Conservation (phyloP, 2,888 invertebrate genomes). For the Salpingus planirostris region DNA sequence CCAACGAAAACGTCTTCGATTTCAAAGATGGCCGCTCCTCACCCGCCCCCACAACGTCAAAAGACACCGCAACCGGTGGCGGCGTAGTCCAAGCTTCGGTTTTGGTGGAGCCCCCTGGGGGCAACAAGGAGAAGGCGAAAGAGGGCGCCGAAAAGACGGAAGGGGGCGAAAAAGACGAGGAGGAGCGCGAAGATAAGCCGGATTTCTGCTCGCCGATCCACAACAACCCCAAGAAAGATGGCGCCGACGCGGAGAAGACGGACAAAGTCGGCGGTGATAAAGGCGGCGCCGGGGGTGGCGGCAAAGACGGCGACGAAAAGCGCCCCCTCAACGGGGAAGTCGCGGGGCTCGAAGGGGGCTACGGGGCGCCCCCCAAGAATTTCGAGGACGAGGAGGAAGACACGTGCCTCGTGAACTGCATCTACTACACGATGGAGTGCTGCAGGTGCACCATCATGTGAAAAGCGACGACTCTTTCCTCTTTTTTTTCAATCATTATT, state of each 20-base stretch:
- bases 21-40: conserved; percentile 19
- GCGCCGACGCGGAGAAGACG: conserved; percentile 1
- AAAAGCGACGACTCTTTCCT: background rate
- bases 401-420: conserved; percentile 51
- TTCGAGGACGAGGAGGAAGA: conserved; percentile 41
- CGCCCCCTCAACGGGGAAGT: conserved; percentile 20
- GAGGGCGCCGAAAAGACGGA: conserved; percentile 17
- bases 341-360: conserved; percentile 17
- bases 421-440: conserved; percentile 54
- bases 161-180: conserved; percentile 12
- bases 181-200: conserved; percentile 18
- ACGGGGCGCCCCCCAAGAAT: conserved; percentile 10
- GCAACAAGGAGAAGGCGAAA: conserved; percentile 14
- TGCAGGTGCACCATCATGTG: conserved; percentile 49
- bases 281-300: conserved; percentile 15
- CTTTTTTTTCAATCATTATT: background rate
- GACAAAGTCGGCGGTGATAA: conserved; percentile 12
- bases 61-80: conserved; percentile 21
- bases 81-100: conserved; percentile 23
- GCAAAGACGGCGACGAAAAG: conserved; percentile 8
- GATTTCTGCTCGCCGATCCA: conserved; percentile 20
- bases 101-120: conserved; percentile 22
- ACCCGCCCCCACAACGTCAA: conserved; percentile 24
- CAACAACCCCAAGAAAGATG: conserved; percentile 15
- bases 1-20: conserved; percentile 24